Evolutionary conservation across 2,888 invertebrate species (phyloP), one percentile per base, ranked within the genome.

Genomic region (Leptothorax acervorum): DNA sequence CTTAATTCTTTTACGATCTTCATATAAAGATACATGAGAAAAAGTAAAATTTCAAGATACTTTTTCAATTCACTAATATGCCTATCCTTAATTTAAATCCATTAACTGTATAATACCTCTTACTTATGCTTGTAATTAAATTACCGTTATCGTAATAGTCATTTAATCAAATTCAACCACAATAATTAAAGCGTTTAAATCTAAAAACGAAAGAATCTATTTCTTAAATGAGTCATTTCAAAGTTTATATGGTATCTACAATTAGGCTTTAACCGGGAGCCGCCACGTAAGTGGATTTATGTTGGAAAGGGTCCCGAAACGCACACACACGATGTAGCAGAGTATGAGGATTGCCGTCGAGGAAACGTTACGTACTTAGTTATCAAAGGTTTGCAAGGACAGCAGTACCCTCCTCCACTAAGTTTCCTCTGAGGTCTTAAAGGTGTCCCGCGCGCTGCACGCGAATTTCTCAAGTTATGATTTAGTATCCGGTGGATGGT

Each of bases 381-480:
- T 93, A 93, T 92, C 91, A 92, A 90, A 92, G 90, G 91, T 91
- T 93, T 92, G 91, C 92, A 91, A 91, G 92, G 92, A 86, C 89
- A 90, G 90, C 90, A 84, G 81, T 89, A 89, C 89, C 83, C 88
- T 86, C 78, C 84, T 79, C 63, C 63, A 85, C 87, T 83, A 91
- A 93, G 90, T 92, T 93, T 91, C 91, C 91, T 90, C 87, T 83
- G 90, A 93, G 92, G 92, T 93, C 92, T 92, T 93, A 91, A 92
- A 92, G 92, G 91, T 92, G 92, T 91, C 92, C 90, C 90, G 87
- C 85, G 90, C 76, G 90, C 86, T 87, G 90, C 92, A 92, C 92
- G 92, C 91, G 92, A 94, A 93, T 94, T 93, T 94, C 93, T 93
- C 93, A 93, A 94, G 94, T 94, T 94, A 93, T 94, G 94, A 94